Evolutionary conservation across 2,113 vertebrate genomes (phyloP), one percentile per base, ranked within the genome.

Genomic region (Falcunculus frontatus): DNA sequence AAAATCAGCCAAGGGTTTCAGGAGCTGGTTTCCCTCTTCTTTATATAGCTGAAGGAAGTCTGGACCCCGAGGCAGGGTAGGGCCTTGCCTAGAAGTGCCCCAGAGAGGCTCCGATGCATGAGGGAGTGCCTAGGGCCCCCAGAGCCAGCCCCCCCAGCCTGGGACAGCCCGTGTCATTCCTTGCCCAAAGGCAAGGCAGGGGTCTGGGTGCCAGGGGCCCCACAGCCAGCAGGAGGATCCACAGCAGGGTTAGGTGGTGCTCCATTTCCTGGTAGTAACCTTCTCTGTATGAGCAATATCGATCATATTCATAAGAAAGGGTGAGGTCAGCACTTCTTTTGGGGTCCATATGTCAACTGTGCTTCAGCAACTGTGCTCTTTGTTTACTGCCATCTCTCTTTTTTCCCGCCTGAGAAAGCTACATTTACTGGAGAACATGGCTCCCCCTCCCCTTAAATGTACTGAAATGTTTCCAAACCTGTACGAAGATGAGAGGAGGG

Each of bases 381-480:
- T 70, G 6, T 70, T 84, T 44, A 32, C 30, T 35, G 39, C 5
- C 0, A 0, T 50, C 26, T 81, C 72, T 87, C 32, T 78, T 84
- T 63, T 77, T 67, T 39, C 18, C 37, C 22, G 26, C 22, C 50
- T 59, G n/a, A 12, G 73, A 63, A 78, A 75, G 30, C 12, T 62
- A 29, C 6, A 3, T 85, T 72, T 82, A 59, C n/a, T 81, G 68
- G n/a, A 68, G n/a, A 81, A 44, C n/a, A 5, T 29, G 25, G 23
- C 14, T 90, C 25, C 30, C 26, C 10, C 21, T 49, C 10, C 25
- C 32, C 89, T 96, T 90, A 95, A 93, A 96, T 23, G 3, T 84
- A 68, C 77, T 50, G 59, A 94, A 91, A 87, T 67, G 6, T 91
- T 91, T 92, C 87, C 85, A 95, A 78, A 85, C 47, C 50, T 80